Conservation (phyloP, 1,140 invertebrate species). For the Aplysia californica region DNA sequence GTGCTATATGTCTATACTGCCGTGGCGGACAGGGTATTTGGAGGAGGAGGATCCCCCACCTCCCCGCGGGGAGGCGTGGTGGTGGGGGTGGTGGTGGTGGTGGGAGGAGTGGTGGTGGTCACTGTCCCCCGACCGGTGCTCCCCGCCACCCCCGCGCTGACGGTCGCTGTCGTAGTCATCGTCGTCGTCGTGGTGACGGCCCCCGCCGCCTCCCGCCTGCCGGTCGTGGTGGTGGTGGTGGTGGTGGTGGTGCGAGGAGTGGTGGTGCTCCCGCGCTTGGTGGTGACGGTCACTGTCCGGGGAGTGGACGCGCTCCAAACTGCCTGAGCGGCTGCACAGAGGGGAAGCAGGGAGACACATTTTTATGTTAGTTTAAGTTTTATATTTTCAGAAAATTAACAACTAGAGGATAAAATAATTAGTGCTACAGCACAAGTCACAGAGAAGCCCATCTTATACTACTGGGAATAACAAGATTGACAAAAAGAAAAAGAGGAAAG, state of each 20-base stretch:
- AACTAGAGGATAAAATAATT: too few species aligned
- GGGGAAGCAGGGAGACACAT: not conserved
- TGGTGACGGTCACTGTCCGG: slow-evolving; percentile 25
- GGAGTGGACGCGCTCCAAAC: slow-evolving; percentile 24
- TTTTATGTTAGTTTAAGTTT: too few species aligned
- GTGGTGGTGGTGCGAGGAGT: slow-evolving; percentile 1
- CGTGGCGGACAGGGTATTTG: slow-evolving; percentile 48
- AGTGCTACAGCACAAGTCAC: too few species aligned
- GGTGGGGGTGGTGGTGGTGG: slow-evolving; percentile 33
- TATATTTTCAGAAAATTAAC: too few species aligned
- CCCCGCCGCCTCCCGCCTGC: slow-evolving; percentile 33
- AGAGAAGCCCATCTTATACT: too few species aligned
- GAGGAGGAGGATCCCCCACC: too few species aligned
- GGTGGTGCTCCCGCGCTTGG: slow-evolving; percentile 15
- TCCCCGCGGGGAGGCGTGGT: slow-evolving; percentile 36
- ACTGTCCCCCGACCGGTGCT: slow-evolving; percentile 38
- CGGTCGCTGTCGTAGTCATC: slow-evolving; percentile 31
- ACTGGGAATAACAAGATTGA: too few species aligned
- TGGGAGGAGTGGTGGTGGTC: slow-evolving; percentile 25
- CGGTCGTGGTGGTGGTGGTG: slow-evolving; percentile 28
- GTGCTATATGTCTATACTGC: slow-evolving; percentile 56
- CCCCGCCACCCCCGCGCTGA: slow-evolving; percentile 32
- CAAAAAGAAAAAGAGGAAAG: too few species aligned
- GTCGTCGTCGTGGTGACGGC: slow-evolving; percentile 33
- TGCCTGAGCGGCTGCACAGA: slow-evolving; percentile 27